Evolutionary conservation across 1,140 invertebrate genomes (phyloP), one percentile per base, ranked within the genome.

Genomic region (Philaenus spumarius): DNA sequence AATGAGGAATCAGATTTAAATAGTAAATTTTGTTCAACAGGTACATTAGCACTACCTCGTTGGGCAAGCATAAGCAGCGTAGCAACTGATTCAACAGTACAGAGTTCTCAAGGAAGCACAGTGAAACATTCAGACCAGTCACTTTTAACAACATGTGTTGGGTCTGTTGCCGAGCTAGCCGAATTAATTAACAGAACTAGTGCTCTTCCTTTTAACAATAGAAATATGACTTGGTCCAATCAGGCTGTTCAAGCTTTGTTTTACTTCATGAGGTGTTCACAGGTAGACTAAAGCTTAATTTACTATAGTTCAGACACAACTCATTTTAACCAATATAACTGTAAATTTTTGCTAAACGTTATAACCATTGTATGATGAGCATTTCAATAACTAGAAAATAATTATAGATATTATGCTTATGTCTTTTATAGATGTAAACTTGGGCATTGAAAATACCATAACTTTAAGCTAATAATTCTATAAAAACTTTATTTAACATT

Each of bases 201-300:
- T 58, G 69, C 78, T 1, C 68, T 64, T 3, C 72, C 71, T 39
- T 65, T 71, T 39, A 70, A 71, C 37, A 64, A 70, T 51, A 71
- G 71, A 50, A 64, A 72, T 7, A 48, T 78, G 60, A 76, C 72
- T 1, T 77, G 89, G 55, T 85, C 84, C 14, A 73, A 78, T 15
- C 81, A 81, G 55, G 89, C 89, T 0, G 72, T 92, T 3, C 82
- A 86, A 48, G 82, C 89, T 0, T 73, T 95, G 0, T 93, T 91
- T 71, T 93, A 93, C 72, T 93, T 92, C 66, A 93, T 93, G 90
- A 77, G 90, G 35, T 94, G 90, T 73, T 93, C 89, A 0, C 90
- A 94, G 77, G 79, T 80, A 63, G 78, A 60, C 55, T n/a, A n/a
- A n/a, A 3, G 26, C 9, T 30, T 30, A 30, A 4, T 30, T 30